Evolutionary conservation across 2,888 invertebrate species (phyloP).

Genomic region (Carterocephalus palaemon): DNA sequence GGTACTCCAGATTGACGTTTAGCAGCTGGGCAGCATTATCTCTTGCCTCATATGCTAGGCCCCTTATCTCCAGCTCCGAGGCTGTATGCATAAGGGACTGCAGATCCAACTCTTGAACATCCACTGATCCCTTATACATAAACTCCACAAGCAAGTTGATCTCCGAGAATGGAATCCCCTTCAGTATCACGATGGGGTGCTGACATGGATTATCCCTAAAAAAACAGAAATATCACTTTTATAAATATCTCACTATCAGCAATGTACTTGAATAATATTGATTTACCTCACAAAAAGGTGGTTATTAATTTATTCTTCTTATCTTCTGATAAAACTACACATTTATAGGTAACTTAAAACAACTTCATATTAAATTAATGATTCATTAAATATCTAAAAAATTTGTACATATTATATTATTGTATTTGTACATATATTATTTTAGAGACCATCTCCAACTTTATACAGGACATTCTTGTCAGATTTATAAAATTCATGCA

Average conservation of each 20-base stretch:
- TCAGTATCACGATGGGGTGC: constrained; percentile 85
- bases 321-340: constrained; percentile 36
- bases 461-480: constrained; percentile 6
- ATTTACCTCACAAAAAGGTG: constrained; percentile 28
- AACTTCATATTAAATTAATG: constrained; percentile 1
- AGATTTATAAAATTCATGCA: constrained; percentile 7
- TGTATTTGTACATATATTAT: neutral
- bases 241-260: constrained; percentile 12
- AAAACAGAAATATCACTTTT: constrained; percentile 29
- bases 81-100: constrained; percentile 83
- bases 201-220: constrained; percentile 83
- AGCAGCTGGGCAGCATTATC: constrained; percentile 77
- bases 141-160: constrained; percentile 83
- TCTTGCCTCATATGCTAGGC: constrained; percentile 79
- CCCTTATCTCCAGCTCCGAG: constrained; percentile 83
- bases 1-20: constrained; percentile 75
- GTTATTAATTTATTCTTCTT: constrained; percentile 29
- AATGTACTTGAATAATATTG: constrained; percentile 18
- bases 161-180: constrained; percentile 82
- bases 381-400: no score
- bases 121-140: constrained; percentile 85
- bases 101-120: constrained; percentile 81
- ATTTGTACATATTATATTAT: neutral
- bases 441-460: neutral
- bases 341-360: constrained; percentile 12